These are phyloP conservation scores for Busseola fusca DNA, from an alignment of 2,888 invertebrate genomes.

Conservation along the genomic window DNA sequence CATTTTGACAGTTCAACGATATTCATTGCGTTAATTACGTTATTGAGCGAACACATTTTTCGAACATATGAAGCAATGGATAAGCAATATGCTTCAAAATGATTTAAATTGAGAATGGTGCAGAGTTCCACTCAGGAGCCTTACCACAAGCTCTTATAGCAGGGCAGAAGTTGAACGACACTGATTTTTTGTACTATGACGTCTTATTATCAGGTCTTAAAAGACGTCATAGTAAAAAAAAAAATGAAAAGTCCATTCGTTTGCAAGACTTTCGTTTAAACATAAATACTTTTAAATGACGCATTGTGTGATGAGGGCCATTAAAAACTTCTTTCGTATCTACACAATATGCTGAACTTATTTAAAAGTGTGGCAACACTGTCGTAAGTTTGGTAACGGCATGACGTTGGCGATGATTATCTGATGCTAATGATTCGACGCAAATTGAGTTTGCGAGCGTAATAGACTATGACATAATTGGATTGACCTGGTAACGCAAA, in stretches of 20 bases:
- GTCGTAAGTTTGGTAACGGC: constrained; percentile 31
- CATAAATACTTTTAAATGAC: neutral
- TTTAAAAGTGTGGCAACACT: constrained; percentile 40
- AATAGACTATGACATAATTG: constrained; percentile 50
- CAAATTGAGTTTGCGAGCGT: constrained; percentile 47
- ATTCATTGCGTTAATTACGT: too few relatives aligned
- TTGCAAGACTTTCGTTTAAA: constrained; percentile 7
- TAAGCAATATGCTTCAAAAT: too few relatives aligned
- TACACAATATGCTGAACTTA: constrained; percentile 28
- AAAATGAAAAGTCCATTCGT: neutral
- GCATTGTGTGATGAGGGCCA: constrained; percentile 23
- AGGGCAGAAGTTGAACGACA: too few relatives aligned
- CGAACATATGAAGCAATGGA: too few relatives aligned
- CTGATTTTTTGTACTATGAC: too few relatives aligned
- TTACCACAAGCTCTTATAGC: too few relatives aligned
- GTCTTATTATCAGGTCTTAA: too few relatives aligned
- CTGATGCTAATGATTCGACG: constrained; percentile 50
- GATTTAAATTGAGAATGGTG: too few relatives aligned
- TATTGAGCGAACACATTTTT: too few relatives aligned
- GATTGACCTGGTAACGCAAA: constrained; percentile 30
- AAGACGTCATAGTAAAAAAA: too few relatives aligned
- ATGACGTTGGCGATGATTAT: constrained; percentile 43
- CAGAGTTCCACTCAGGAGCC: neutral
- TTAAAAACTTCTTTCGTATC: constrained; percentile 35
- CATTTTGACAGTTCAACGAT: too few relatives aligned